Base-by-base conservation (phyloP, 2,888 invertebrate species). In the Phortica okadai region DNA sequence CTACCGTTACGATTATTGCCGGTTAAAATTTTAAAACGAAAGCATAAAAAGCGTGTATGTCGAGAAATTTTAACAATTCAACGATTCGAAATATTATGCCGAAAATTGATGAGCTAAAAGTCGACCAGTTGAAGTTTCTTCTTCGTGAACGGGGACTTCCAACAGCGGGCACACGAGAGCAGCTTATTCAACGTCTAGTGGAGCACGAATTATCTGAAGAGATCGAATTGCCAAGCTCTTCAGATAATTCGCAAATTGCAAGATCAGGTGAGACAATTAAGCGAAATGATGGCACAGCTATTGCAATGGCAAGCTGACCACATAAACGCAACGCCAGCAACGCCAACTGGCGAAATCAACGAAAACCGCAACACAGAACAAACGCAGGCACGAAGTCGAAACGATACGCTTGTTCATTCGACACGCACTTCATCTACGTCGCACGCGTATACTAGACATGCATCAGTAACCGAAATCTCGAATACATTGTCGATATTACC, bases 261-360 rank as follows among this genome's bases (percentile, higher is more conserved):
- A 21, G 21, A 14, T 6, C 59, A 59, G 59, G 8, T 59, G 6
- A 59, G 16, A 0, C 59, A 59, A 59, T 16, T 59, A 59, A 14
- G 5, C 16, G 59, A 59, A 8, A 59, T 59, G 59, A 16, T 59
- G n/a, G n/a, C n/a, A n/a, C n/a, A n/a, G n/a, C n/a, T n/a, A n/a
- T n/a, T n/a, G n/a, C n/a, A n/a, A n/a, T 3, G 59, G n/a, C 59
- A 59, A 21, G n/a, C 16, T 59, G 59, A 2, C 6, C 14, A 21
- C 16, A 59, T 21, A 16, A 59, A 16, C 59, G 21, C 59, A 59
- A 59, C 59, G 59, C 59, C 59, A 59, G 16, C 59, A 59, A 59
- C 10, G 6, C 6, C 10, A 45, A 45, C 6, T 10, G 45, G 4
- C n/a, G 59, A 5, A 14, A 59, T 8, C 59, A 7, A 2, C 7